Conservation (phyloP, 2,888 invertebrate genomes). For the Epiblema foenella region DNA sequence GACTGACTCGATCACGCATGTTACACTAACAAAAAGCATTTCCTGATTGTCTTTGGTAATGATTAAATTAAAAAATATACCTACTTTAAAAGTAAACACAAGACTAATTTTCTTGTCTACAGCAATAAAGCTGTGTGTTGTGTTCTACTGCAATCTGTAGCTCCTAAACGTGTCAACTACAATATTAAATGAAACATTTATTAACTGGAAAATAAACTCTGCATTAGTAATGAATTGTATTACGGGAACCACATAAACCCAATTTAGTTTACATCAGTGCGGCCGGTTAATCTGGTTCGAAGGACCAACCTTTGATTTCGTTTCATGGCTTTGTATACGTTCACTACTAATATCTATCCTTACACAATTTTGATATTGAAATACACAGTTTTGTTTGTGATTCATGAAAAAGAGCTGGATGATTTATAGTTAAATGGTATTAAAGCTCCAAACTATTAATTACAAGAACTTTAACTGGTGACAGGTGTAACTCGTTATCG, state of each 20-base stretch:
- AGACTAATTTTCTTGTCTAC: neutral
- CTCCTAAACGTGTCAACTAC: slow-evolving; percentile 4
- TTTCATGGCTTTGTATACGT: neutral
- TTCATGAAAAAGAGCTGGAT: too few species aligned
- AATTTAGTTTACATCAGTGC: neutral
- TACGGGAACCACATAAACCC: neutral
- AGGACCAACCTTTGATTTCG: slow-evolving; percentile 3
- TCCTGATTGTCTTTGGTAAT: neutral
- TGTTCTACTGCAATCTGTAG: neutral
- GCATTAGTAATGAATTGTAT: neutral
- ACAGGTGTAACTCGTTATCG: too few species aligned
- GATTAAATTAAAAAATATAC: neutral
- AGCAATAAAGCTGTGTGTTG: neutral
- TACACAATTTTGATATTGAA: too few species aligned
- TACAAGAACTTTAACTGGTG: too few species aligned
- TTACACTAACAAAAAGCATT: slow-evolving; percentile 14
- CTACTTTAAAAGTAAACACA: neutral
- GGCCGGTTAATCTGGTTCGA: slow-evolving; percentile 25
- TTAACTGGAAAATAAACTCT: neutral
- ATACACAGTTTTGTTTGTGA: too few species aligned
- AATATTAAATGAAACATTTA: neutral
- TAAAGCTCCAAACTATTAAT: too few species aligned
- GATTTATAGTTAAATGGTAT: too few species aligned
- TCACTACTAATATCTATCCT: too few species aligned
- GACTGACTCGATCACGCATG: slow-evolving; percentile 34